Base-by-base conservation (phyloP, 2,113 vertebrate genomes). In the Amazona guildingii region DNA sequence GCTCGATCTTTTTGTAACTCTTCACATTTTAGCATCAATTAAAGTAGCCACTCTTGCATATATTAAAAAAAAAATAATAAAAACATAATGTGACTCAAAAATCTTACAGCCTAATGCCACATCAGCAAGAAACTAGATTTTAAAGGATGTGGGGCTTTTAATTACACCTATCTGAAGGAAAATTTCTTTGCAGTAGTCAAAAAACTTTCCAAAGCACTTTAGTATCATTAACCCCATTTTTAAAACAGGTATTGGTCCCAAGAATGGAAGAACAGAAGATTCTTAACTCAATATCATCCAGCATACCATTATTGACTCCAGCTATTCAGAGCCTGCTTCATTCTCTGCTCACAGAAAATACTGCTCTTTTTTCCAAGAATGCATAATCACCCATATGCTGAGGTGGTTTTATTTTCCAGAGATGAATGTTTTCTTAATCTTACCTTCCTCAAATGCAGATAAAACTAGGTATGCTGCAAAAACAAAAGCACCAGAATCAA, bases 261-360 rank as follows among this genome's bases (percentile, higher is more conserved):
- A 73, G 18, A 82, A 82, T 14, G 11, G 48, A 77, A 81, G 23
- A 84, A 80, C 3, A 10, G 49, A 49, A 66, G 15, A 78, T 41
- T 75, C 5, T 61, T 68, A 55, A 55, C 27, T 24, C 17, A 73
- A 1, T 31, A 49, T 62, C 44, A 57, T 14, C 8, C 24, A 62
- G 33, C 10, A 77, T 39, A 77, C 6, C 0, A 0, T 49, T 83
- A 63, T 6, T 78, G 51, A 51, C 67, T 51, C 17, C 13, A 29
- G 23, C 48, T 75, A 78, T 7, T 80, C 27, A 92, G 16, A 86
- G 25, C 24, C 14, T 41, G 27, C 48, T 94, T 84, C 48, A 8
- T 33, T 44, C 51, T 74, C 59, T 81, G 2, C n/a, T 81, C 52
- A 48, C 24, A 79, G 43, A 84, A 33, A 89, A 73, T 15, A 76